Base-by-base conservation (phyloP, 2,797 vertebrate species). In the Chelidonichthys spinosus region DNA sequence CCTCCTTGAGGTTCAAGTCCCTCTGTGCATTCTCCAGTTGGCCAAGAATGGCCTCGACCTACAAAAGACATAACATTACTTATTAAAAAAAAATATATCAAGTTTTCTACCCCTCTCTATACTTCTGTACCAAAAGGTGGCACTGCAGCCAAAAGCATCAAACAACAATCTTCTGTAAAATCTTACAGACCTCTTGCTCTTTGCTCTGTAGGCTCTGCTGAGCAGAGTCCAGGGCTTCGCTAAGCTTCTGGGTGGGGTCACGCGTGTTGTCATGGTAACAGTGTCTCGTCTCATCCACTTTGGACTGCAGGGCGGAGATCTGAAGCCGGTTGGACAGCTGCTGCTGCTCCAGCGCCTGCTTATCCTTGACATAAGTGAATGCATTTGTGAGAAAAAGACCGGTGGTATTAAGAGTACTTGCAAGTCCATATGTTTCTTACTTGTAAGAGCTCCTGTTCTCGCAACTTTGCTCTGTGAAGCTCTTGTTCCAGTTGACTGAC, bases 221-320 rank as follows among this genome's bases (percentile, higher is more conserved):
- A 55, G 92, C 90, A 0, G 84, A 79, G 67, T 96, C 93, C 1
- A 96, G 78, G 39, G 95, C 94, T 54, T 95, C 94, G 66, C 92
- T 92, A 5, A 95, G 82, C 39, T 68, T 83, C 0, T 92, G 87
- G 36, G 92, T 93, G 32, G 86, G 68, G 75, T 96, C 94, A 17
- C 47, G 63, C 0, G 15, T 47, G 59, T 85, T 74, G 8, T 94
- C 92, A 5, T 93, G 93, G 62, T 95, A 85, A 55, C 93, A 93
- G 79, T 96, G 94, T 53, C 90, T 93, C 0, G 93, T 93, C 89
- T 97, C 97, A 74, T 97, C 96, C 61, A 96, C 69, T 68, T 95
- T 96, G 11, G 96, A 96, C 83, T 97, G 96, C 36, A 97, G 89
- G 4, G 95, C 93, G 3, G 98, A 97, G 72, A 96, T 96, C 87